Conservation (phyloP, 2,797 vertebrate genomes). For the Schizopygopsis malacanthus region DNA sequence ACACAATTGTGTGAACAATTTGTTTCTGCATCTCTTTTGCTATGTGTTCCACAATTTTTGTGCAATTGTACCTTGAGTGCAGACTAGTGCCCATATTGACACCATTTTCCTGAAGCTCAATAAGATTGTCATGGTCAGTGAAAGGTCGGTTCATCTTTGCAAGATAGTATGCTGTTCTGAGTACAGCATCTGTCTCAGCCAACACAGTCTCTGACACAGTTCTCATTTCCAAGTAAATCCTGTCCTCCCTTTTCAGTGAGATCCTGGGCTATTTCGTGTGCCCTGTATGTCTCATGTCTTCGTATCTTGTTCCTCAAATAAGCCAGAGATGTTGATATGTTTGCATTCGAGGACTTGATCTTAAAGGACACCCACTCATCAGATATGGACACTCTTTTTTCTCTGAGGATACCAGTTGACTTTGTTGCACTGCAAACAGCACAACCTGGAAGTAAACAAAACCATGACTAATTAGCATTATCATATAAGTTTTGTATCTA, state of each 20-base stretch:
- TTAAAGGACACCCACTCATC: no score
- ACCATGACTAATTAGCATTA: no score
- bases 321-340: not conserved
- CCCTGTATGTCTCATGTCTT: not conserved
- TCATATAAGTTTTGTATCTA: no score
- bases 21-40: not conserved
- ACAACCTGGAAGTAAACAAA: no score
- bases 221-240: not conserved
- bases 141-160: not conserved
- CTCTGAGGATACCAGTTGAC: no score
- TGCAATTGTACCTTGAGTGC: not conserved
- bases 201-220: not conserved
- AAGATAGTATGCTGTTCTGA: not conserved
- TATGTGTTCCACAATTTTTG: not conserved
- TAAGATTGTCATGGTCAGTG: not conserved
- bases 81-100: not conserved
- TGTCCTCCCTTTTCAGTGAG: not conserved
- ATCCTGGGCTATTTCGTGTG: not conserved
- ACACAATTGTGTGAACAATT: not conserved
- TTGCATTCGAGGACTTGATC: no score
- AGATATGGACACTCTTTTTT: no score
- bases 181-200: not conserved
- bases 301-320: not conserved
- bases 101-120: not conserved
- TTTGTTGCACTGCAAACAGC: no score